These are phyloP conservation scores for Arbacia lixula DNA, from an alignment of 53 echinoderm and acorn worm genomes.

Conservation along the genomic window DNA sequence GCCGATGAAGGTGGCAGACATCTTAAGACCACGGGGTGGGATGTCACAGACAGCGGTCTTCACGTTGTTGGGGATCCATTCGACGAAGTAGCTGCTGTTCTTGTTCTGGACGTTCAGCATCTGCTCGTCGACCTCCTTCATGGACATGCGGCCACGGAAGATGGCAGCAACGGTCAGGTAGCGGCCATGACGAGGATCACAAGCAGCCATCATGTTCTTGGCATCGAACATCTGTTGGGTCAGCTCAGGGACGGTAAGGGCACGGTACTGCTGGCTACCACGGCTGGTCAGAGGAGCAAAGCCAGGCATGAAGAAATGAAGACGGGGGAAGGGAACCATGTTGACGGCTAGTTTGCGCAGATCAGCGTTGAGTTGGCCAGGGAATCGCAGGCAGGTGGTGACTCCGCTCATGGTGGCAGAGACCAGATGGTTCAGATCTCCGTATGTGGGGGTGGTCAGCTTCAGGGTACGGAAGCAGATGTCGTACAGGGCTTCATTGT, in stretches of 20 bases:
- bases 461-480: conserved; percentile 99
- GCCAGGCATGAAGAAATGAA: conserved; percentile 86
- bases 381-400: conserved; percentile 89
- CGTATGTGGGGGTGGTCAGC: conserved; percentile 90
- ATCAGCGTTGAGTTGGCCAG: conserved; percentile 82
- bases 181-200: conserved; percentile 83
- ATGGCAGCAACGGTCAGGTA: conserved; percentile 86
- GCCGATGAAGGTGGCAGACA: conserved; percentile 96
- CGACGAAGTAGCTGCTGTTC: conserved; percentile 87
- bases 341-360: conserved; percentile 80
- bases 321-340: conserved; percentile 86
- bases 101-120: conserved; percentile 85
- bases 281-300: conserved; percentile 79
- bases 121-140: conserved; percentile 98
- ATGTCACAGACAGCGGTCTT: conserved; percentile 87
- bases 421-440: conserved; percentile 88
- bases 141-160: conserved; percentile 98
- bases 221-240: conserved; percentile 85
- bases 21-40: conserved; percentile 92
- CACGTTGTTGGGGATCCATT: conserved; percentile 89
- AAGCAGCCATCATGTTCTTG: conserved; percentile 92
- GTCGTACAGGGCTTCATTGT: conserved; percentile 96
- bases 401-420: conserved; percentile 94
- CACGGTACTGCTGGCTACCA: conserved; percentile 83
- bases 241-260: conserved; percentile 77